phyloP scores from a whole-genome alignment of 64 coral and sea anemone genomes.

The Actinia equina region DNA sequence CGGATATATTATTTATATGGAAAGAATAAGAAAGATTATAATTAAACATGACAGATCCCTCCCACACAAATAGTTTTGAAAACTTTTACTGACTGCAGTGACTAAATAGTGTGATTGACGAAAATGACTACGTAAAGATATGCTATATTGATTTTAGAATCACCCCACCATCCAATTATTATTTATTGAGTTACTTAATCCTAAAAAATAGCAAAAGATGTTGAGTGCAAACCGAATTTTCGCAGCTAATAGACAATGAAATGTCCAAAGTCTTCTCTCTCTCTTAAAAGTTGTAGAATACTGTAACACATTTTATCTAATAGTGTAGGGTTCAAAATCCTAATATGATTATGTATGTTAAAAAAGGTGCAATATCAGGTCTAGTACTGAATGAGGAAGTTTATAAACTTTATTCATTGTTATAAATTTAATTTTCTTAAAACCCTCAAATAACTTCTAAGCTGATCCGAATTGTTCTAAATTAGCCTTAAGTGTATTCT shows the following conservation, averaged over 20 bases:
- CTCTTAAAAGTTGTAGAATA: neutral
- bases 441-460: too few species aligned
- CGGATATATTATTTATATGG: slow-evolving; percentile 6
- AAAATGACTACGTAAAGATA: neutral
- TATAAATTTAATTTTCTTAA: too few species aligned
- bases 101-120: neutral
- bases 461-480: too few species aligned
- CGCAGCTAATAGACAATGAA: neutral
- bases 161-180: neutral
- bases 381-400: too few species aligned
- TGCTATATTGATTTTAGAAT: neutral
- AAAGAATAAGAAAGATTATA: neutral
- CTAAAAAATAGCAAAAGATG: neutral
- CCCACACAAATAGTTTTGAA: slow-evolving; percentile 9
- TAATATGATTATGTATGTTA: neutral
- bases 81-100: neutral
- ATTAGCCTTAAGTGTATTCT: too few species aligned
- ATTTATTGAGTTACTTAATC: neutral
- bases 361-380: neutral
- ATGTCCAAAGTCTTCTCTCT: neutral
- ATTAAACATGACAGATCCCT: slow-evolving; percentile 1
- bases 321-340: neutral
- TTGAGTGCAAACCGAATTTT: neutral
- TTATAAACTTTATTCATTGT: too few species aligned
- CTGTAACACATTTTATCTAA: neutral